Evolutionary conservation across 2,113 vertebrate species (phyloP).

Genomic region (Brachypodius melanocephalos): DNA sequence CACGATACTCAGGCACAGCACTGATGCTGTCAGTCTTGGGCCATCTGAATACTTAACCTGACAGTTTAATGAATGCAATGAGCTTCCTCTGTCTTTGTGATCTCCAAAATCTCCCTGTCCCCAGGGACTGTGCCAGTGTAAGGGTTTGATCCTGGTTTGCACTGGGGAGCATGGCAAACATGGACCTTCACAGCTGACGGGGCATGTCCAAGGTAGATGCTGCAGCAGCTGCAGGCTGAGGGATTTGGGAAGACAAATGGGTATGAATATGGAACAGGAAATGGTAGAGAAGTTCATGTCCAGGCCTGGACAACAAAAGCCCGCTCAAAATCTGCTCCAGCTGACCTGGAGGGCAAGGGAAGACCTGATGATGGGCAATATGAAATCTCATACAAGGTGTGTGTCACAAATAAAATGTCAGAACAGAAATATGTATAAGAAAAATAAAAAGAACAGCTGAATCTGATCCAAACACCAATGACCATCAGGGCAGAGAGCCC

Average conservation of each 20-base stretch:
- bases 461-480: background rate
- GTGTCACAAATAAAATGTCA: constrained; percentile 53
- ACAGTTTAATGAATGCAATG: background rate
- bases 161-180: background rate
- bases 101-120: background rate
- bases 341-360: background rate
- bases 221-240: background rate
- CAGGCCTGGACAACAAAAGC: background rate
- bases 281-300: background rate
- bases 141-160: background rate
- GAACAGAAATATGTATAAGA: constrained; percentile 57
- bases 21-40: background rate
- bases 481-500: background rate
- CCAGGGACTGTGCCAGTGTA: background rate
- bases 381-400: constrained; percentile 45
- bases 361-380: background rate
- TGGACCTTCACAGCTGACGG: background rate
- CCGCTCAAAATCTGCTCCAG: background rate
- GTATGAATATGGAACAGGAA: background rate
- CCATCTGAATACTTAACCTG: background rate
- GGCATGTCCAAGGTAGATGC: background rate
- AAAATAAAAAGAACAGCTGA: constrained; percentile 40
- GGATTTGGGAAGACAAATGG: background rate
- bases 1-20: fast-evolving
- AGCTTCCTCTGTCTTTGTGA: background rate